Evolutionary conservation across 2,888 invertebrate genomes (phyloP), one percentile per base, ranked within the genome.

Genomic region (Zeuzera pyrina): DNA sequence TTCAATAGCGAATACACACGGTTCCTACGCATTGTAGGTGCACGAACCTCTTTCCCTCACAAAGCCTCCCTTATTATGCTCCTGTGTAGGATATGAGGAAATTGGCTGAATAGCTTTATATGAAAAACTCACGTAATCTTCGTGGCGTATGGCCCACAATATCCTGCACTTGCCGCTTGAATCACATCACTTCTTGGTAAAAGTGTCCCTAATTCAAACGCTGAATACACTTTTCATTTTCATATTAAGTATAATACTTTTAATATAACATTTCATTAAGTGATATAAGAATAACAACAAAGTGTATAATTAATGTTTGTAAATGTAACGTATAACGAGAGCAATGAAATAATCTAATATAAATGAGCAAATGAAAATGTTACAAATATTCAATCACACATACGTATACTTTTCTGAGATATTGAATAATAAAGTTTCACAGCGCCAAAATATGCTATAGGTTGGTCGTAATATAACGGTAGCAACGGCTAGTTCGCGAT

Each of bases 51-150:
- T 74, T 77, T 72, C 61, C 66, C 65, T 68, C 64, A 76, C 71
- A 78, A 76, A 76, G 74, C 71, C 64, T 71, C 67, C 71, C 69
- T 77, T 79, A 79, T 83, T 78, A 76, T 77, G 69, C 73, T 71
- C 61, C 66, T 68, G 64, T 74, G 70, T 73, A 68, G 76, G 73
- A 73, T 81, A 77, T 76, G 70, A 76, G 76, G 77, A 77, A 79
- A 83, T 81, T 79, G 81, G 77, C 69, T 76, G 72, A 77, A 79
- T 79, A 68, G 78, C 72, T 73, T 76, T 73, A 71, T 78, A 78
- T 76, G 72, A 79, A 81, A 81, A 79, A 77, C 69, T 77, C 72
- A 49, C 68, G 76, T 77, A 78, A 79, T 79, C 69, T 78, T 64
- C 62, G 62, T 54, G 50, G 63, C 68, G 67, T 65, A 61, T 64